Evolutionary conservation across 2,113 vertebrate species (phyloP).

Genomic region (Chaetops frenatus): DNA sequence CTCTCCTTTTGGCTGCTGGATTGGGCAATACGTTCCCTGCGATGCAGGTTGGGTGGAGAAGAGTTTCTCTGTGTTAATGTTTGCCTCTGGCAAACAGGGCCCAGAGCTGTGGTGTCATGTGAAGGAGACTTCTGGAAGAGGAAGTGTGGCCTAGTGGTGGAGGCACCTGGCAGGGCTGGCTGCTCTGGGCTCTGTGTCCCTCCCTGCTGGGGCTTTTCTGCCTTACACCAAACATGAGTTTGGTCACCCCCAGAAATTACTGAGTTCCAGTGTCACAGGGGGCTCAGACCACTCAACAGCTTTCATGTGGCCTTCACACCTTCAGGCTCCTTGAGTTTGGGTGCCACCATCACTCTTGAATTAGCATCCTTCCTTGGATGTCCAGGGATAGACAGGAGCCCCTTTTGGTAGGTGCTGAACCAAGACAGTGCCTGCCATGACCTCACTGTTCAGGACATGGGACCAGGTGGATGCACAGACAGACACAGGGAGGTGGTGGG

Average conservation of each 20-base stretch:
- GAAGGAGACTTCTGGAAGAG: background rate
- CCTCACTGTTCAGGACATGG: background rate
- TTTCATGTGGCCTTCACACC: background rate
- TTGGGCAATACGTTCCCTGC: background rate
- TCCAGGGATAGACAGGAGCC: background rate
- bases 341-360: background rate
- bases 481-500: rapidly evolving
- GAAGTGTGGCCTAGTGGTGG: background rate
- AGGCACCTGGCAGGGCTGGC: background rate
- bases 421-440: background rate
- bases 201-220: background rate
- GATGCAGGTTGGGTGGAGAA: background rate
- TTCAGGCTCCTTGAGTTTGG: background rate
- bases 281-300: background rate
- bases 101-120: background rate
- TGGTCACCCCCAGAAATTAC: rapidly evolving
- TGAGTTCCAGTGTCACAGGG: background rate
- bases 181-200: background rate
- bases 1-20: background rate
- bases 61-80: background rate
- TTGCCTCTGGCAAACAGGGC: background rate
- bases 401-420: background rate
- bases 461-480: background rate
- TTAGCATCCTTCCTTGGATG: background rate
- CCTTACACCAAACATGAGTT: background rate